Conservation (phyloP, 2,113 vertebrate genomes). For the human region DNA sequence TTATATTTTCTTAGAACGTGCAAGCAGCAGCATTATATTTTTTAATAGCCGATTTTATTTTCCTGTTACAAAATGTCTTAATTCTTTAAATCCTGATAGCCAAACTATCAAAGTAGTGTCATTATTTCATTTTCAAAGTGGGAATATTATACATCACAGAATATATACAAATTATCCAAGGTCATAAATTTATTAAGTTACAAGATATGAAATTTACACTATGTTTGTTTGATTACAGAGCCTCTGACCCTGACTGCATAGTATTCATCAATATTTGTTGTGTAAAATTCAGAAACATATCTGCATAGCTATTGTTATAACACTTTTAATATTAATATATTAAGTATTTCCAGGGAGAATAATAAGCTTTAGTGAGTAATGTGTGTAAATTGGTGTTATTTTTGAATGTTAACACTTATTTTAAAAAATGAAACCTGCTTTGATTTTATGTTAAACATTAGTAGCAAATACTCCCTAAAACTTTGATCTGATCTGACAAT, state of each 20-base stretch:
- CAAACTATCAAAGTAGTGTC: not conserved
- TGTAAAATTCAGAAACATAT: conserved; percentile 19
- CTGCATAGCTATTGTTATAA: not conserved
- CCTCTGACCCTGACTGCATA: not conserved
- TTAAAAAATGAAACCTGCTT: conserved; percentile 36
- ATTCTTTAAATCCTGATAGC: not conserved
- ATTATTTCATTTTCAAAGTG: not conserved
- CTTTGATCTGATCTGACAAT: conserved; percentile 34
- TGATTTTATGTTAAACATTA: conserved; percentile 56
- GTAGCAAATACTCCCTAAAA: conserved; percentile 18
- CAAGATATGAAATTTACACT: not conserved
- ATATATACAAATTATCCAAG: not conserved
- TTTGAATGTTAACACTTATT: conserved; percentile 28
- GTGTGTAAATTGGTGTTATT: not conserved
- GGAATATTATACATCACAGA: not conserved
- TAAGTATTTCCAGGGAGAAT: not conserved
- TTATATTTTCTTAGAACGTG: not conserved
- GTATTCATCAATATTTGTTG: not conserved
- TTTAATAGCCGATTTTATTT: not conserved
- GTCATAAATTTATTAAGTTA: not conserved
- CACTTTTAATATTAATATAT: not conserved
- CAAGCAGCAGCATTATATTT: not conserved
- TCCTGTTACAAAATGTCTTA: not conserved
- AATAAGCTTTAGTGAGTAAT: conserved; percentile 26
- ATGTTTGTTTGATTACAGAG: conserved; percentile 20